Evolutionary conservation across 1,140 invertebrate species (phyloP), one percentile per base, ranked within the genome.

Genomic region (Drosophila tsacasi): DNA sequence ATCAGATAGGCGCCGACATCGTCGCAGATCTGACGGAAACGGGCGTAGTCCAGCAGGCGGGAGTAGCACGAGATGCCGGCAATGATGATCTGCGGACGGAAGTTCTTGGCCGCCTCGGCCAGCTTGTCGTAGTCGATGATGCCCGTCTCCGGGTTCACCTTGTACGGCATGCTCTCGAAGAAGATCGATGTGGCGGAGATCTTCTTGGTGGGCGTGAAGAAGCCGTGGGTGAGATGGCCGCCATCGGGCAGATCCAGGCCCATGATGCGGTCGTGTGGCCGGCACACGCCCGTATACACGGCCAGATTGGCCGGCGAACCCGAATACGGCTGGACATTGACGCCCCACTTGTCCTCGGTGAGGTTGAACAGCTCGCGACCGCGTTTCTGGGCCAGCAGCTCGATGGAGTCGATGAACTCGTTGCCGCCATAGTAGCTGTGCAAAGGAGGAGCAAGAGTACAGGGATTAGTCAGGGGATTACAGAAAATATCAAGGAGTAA

Each of bases 81-180:
- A 91, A 99, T 97, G 60, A 99, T 99, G 6, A 99, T 90, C 81
- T 96, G 96, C 0, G 99, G 99, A 71, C 97, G 97, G 93, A 99
- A 99, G 0, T 98, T 94, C 79, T 94, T 95, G 0, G 98, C 98
- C 40, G 95, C 96, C 81, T 97, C 95, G 12, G 96, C 96, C 40
- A 99, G 93, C 85, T 96, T 95, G 65, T 99, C 97, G 91, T 99
- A 99, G 93, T 99, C 97, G 67, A 99, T 99, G 0, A 98, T 92
- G 32, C 98, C 99, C 17, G 97, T 98, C 55, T 93, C 91, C 5
- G 96, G 95, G 92, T 99, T 93, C 42, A 99, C 96, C 94, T 99
- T 99, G 91, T 99, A 99, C 6, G 98, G 98, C 96, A 99, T 98
- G 15, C 98, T 99, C 94, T 99, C 98, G 93, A 99, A 99, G 94